phyloP scores from a whole-genome alignment of 2,888 invertebrate species.

The Andrena chrysosceles region DNA sequence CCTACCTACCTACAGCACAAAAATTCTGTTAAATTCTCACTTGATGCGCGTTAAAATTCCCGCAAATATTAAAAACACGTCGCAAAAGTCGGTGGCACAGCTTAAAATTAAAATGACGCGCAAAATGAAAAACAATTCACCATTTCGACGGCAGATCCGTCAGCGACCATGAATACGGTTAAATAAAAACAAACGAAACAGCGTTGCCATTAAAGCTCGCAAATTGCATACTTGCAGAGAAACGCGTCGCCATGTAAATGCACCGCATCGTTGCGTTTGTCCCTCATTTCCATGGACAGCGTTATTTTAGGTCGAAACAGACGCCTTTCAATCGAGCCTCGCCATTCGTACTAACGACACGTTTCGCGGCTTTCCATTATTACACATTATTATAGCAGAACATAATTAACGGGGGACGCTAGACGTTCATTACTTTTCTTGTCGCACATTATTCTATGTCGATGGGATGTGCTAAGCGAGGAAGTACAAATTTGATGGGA shows the following conservation, averaged over 20 bases:
- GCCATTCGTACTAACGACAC: conserved; percentile 25
- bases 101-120: not conserved
- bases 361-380: conserved; percentile 27
- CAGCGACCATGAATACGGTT: conserved; percentile 4
- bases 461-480: not conserved
- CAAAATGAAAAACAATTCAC: not conserved
- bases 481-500: too few relatives aligned
- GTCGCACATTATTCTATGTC: not conserved
- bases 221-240: conserved; percentile 27
- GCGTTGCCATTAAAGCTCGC: conserved; percentile 31
- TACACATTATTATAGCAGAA: conserved; percentile 13
- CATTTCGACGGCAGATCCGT: not conserved
- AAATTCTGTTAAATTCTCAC: not conserved
- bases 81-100: not conserved
- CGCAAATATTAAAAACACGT: not conserved
- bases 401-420: conserved; percentile 7
- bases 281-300: conserved; percentile 23
- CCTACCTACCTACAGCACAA: not conserved
- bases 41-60: not conserved
- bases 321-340: conserved; percentile 20
- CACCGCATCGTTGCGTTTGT: conserved; percentile 1
- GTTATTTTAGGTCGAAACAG: conserved; percentile 11
- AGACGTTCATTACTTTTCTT: not conserved
- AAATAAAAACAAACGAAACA: conserved; percentile 31
- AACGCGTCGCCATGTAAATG: not conserved